These are phyloP conservation scores for Tuberolachnus salignus DNA, from an alignment of 2,888 invertebrate species.

Conservation along the genomic window DNA sequence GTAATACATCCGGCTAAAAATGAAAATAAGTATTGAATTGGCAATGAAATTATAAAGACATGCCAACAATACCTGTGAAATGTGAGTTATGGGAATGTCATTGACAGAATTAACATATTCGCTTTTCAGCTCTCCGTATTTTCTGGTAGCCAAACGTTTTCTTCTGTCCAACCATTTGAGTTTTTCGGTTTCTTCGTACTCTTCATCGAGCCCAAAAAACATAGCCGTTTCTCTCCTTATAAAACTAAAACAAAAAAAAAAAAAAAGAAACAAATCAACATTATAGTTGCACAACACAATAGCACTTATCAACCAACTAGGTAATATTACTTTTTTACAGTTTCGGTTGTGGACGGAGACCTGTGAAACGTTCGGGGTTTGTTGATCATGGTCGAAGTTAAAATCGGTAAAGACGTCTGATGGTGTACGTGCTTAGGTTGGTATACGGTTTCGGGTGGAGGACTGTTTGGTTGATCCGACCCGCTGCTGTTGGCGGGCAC, in stretches of 20 bases:
- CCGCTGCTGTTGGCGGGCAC: slow-evolving; percentile 51
- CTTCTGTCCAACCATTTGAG: slow-evolving; percentile 81
- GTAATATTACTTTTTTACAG: slow-evolving; percentile 64
- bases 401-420: slow-evolving; percentile 61
- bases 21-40: not conserved
- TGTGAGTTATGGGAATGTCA: slow-evolving; percentile 53
- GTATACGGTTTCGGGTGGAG: slow-evolving; percentile 44
- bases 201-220: slow-evolving; percentile 84
- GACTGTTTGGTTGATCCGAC: slow-evolving; percentile 46
- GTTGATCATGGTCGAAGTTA: slow-evolving; percentile 37
- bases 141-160: slow-evolving; percentile 77
- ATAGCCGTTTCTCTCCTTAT: slow-evolving; percentile 77
- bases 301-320: not conserved
- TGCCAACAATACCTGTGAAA: slow-evolving; percentile 32
- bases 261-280: too few relatives aligned
- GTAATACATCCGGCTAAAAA: slow-evolving; percentile 63
- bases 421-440: slow-evolving; percentile 59
- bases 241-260: not conserved
- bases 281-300: not conserved
- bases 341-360: slow-evolving; percentile 64
- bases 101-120: slow-evolving; percentile 62
- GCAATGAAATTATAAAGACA: not conserved
- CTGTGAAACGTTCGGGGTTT: slow-evolving; percentile 61
- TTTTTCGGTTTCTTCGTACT: slow-evolving; percentile 75
- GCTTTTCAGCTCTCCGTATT: slow-evolving; percentile 66